These are phyloP conservation scores for Diabrotica undecimpunctata DNA, from an alignment of 1,140 invertebrate species.

Conservation along the genomic window DNA sequence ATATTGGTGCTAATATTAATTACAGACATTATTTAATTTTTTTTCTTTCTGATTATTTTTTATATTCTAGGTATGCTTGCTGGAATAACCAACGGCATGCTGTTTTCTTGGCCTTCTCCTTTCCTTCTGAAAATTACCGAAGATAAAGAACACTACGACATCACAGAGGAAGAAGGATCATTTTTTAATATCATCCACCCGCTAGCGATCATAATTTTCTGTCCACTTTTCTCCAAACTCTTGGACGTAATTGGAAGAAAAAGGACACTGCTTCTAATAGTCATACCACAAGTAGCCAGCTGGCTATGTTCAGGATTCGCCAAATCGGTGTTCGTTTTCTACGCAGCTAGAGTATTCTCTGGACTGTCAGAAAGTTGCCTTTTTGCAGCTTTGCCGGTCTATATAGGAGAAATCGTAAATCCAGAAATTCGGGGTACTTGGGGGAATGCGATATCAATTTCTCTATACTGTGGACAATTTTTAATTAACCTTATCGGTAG, in stretches of 20 bases:
- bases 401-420: conserved; percentile 62
- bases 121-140: conserved; percentile 13
- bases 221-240: conserved; percentile 4
- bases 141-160: conserved; percentile 22
- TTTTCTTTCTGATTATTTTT: too few relatives aligned
- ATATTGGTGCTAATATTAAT: too few relatives aligned
- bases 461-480: conserved; percentile 51
- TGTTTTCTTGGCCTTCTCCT: conserved; percentile 19
- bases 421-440: conserved; percentile 59
- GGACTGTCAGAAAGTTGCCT: conserved; percentile 36
- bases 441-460: conserved; percentile 49
- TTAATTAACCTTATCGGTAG: conserved; percentile 50
- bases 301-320: conserved; percentile 26
- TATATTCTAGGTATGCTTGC: too few relatives aligned
- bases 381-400: conserved; percentile 51
- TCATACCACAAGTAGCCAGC: conserved; percentile 22
- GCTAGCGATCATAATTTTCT: background rate
- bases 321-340: conserved; percentile 26
- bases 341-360: conserved; percentile 27
- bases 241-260: background rate
- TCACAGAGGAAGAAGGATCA: conserved; percentile 16
- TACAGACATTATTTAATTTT: too few relatives aligned
- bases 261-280: background rate
- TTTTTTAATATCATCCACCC: background rate
- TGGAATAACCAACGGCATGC: conserved; percentile 10